A percentile compares a stretch with the other conserved stretches of the same genome.
Evolutionary conservation across 2,888 invertebrate genomes (phyloP).

Genomic region (Acleris sparsana): DNA sequence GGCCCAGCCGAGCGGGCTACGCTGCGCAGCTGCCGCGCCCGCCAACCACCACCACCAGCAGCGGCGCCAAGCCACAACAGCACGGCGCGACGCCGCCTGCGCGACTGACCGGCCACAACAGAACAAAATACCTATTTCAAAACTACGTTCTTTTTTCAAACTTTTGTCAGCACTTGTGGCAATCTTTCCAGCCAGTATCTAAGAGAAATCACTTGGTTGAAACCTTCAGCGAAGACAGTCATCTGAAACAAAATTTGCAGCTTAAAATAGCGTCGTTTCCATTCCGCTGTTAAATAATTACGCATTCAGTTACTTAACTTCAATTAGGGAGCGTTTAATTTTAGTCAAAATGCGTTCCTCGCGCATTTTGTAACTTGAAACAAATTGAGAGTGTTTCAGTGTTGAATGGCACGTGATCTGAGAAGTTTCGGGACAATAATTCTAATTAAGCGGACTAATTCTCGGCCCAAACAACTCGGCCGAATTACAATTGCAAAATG

Average conservation of each 20-base stretch:
- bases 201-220: background rate
- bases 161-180: constrained; percentile 19
- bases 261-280: constrained; percentile 30
- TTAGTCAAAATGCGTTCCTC: constrained; percentile 49
- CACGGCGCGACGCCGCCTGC: constrained; percentile 61
- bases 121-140: constrained; percentile 1
- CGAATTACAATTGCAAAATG: constrained; percentile 40
- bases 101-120: constrained; percentile 59
- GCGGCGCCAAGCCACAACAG: constrained; percentile 73
- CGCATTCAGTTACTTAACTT: constrained; percentile 41
- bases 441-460: constrained; percentile 59
- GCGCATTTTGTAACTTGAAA: constrained; percentile 49
- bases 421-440: constrained; percentile 56
- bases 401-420: constrained; percentile 61
- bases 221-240: constrained; percentile 30
- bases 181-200: constrained; percentile 43
- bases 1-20: constrained; percentile 82
- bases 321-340: constrained; percentile 40
- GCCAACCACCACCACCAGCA: constrained; percentile 63
- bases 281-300: constrained; percentile 26
- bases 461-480: constrained; percentile 45
- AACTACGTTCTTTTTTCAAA: constrained; percentile 44
- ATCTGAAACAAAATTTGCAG: constrained; percentile 61
- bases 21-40: constrained; percentile 70
- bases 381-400: constrained; percentile 54